phyloP scores from a whole-genome alignment of 2,113 vertebrate genomes.

The Amphiprion percula region DNA sequence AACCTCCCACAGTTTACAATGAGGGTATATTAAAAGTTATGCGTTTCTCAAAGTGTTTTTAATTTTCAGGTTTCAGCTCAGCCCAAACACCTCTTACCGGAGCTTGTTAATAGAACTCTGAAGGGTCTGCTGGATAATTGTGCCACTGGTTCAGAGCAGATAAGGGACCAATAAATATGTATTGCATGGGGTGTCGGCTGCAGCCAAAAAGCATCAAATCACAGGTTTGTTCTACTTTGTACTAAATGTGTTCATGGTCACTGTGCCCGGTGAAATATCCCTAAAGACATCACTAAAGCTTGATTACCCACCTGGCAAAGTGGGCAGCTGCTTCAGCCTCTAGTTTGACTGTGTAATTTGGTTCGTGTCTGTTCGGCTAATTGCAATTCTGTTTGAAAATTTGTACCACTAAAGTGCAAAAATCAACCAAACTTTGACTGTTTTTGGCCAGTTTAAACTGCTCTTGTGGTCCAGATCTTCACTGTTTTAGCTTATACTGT shows the following conservation, averaged over 20 bases:
- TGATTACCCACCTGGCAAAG: conserved; percentile 13
- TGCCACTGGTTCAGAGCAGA: conserved; percentile 4
- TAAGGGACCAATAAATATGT: conserved; percentile 3
- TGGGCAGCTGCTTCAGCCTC: neutral
- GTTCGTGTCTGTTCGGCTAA: neutral
- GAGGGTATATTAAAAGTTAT: conserved; percentile 44
- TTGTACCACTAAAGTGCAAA: neutral
- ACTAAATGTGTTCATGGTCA: neutral
- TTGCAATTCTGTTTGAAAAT: neutral
- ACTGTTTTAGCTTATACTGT: too few species aligned
- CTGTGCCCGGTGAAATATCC: conserved; percentile 1
- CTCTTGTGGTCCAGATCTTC: neutral
- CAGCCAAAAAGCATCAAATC: conserved; percentile 24
- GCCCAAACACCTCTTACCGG: conserved; percentile 4
- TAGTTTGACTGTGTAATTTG: neutral
- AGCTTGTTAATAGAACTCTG: conserved; percentile 19
- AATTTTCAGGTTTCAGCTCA: conserved; percentile 42
- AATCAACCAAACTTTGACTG: neutral
- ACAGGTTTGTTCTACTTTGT: neutral
- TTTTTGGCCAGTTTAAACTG: neutral
- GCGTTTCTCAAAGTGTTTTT: conserved; percentile 44
- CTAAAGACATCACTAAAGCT: conserved; percentile 7
- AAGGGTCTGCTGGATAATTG: conserved; percentile 40
- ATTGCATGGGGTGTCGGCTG: conserved; percentile 9
- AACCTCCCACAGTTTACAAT: conserved; percentile 45